These are phyloP conservation scores for Arion vulgaris DNA, from an alignment of 1,140 invertebrate species.

Conservation along the genomic window DNA sequence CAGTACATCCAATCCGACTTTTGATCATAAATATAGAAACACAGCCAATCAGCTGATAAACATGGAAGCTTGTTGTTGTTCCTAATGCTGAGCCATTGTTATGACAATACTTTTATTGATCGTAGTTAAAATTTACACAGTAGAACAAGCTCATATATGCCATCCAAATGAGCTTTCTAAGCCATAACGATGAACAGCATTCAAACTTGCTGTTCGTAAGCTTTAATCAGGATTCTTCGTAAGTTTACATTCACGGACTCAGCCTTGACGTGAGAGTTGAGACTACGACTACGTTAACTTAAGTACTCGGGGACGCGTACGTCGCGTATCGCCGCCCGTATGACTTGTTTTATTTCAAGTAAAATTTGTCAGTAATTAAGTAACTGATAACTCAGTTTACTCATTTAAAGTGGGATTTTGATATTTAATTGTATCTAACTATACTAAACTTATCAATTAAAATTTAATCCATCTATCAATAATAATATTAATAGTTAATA, in stretches of 20 bases:
- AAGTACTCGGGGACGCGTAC: no score
- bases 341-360: no score
- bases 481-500: no score
- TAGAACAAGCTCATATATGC: neutral
- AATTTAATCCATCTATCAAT: no score
- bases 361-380: no score
- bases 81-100: neutral
- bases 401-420: no score
- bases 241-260: conserved; percentile 78
- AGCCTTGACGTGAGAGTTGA: no score
- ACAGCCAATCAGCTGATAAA: neutral
- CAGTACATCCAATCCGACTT: conserved; percentile 5
- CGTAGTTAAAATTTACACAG: neutral
- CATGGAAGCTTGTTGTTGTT: conserved; percentile 13
- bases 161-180: conserved; percentile 80
- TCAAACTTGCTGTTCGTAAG: conserved; percentile 84
- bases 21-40: neutral
- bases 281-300: no score
- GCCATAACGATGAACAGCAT: conserved; percentile 77
- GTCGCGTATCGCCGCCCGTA: no score
- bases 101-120: neutral
- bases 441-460: no score
- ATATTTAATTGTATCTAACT: no score
- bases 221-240: conserved; percentile 97
- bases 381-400: no score